Evolutionary conservation across 2,888 invertebrate species (phyloP), one percentile per base, ranked within the genome.

Genomic region (Nemapogon koenigi): DNA sequence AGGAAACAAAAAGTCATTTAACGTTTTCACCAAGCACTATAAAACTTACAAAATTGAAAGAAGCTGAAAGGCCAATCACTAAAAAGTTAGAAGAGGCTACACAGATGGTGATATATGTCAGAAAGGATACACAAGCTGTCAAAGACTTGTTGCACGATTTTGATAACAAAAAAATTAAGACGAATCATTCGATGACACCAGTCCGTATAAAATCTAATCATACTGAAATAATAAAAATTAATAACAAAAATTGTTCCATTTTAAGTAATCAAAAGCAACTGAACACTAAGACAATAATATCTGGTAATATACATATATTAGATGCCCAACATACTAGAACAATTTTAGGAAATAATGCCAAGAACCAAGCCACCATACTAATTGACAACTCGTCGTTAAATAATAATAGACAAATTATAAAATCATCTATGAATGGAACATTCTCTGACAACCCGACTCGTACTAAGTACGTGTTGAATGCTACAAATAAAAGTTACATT

Each of bases 1-100:
- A 83, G 46, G 78, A 83, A 52, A 85, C 82, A 53, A 87, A 87
- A 52, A 87, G 87, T 50, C 88, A 88, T 55, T 61, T 88, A 55
- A 87, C 87, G 19, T 88, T 88, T 57, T 88, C 88, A 14, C 88
- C 88, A 3, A 84, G 84, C 45, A 79, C 83, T 38, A 84, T 88
- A 46, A 88, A 87, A 67, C 76, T 88, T 30, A 64, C 83, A 16
- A 70, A 73, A 37, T 43, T 59, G 4, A 64, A 68, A 43, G 70
- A 72, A 46, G 43, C 57, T 4, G 49, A 37, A 28, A 17, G 14
- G 7, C 4, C 48, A 37, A 40, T 48, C 4, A 70, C 62, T 48
- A 66, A 63, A 39, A 50, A 58, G 3, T 43, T 66, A 46, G 81
- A 81, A 49, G 79, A 78, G 47, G 79, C 80, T 0, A 75, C 76